Percentiles rank a stretch among this genome's conserved stretches.
Conservation (phyloP, 2,113 vertebrate genomes). For the Zosterops japonicus region DNA sequence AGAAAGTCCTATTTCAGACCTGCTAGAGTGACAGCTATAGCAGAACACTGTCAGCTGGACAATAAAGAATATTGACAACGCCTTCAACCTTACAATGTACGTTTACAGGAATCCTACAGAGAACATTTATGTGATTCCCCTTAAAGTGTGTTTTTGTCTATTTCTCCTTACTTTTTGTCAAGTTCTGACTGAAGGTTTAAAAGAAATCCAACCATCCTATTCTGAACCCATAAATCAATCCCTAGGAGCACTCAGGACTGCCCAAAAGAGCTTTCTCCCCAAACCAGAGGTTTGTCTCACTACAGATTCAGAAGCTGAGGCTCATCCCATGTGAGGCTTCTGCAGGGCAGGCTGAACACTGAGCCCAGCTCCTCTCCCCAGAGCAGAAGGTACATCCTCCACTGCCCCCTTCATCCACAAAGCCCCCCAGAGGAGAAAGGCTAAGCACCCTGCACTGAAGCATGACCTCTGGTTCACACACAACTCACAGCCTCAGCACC, state of each 20-base stretch:
- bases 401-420: neutral
- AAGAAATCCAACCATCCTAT: neutral
- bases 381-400: neutral
- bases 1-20: slow-evolving; percentile 69
- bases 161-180: neutral
- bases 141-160: neutral
- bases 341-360: neutral
- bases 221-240: slow-evolving; percentile 14
- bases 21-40: slow-evolving; percentile 60
- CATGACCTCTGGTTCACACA: neutral
- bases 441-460: neutral
- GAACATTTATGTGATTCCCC: neutral
- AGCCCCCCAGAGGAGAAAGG: neutral
- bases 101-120: slow-evolving; percentile 7
- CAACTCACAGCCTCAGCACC: neutral
- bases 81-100: neutral
- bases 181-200: neutral
- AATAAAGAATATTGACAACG: slow-evolving; percentile 57
- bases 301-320: neutral
- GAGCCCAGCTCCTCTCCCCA: neutral
- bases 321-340: neutral
- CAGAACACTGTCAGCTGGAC: slow-evolving; percentile 31
- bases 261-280: neutral
- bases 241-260: neutral
- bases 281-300: neutral